Evolutionary conservation across 2,888 invertebrate genomes (phyloP).

Genomic region (Leistus spinibarbis): DNA sequence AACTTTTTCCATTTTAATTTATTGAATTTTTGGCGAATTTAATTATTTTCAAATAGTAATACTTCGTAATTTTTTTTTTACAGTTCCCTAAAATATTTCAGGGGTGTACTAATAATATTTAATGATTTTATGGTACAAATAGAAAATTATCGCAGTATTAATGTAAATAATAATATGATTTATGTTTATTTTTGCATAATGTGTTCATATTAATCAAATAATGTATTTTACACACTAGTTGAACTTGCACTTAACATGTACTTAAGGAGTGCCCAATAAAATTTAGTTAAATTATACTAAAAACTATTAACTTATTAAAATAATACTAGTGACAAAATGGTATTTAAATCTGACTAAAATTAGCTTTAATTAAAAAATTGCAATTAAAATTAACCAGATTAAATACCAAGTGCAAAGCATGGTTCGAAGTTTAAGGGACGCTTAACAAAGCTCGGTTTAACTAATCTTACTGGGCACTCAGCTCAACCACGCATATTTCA

Average conservation of each 20-base stretch:
- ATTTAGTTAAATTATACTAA: constrained; percentile 55
- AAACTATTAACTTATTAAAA: constrained; percentile 52
- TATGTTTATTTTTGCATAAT: constrained; percentile 26
- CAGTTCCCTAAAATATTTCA: too few species aligned
- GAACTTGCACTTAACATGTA: constrained; percentile 34
- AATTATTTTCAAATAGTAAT: too few species aligned
- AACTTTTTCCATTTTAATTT: too few species aligned
- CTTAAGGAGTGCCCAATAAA: constrained; percentile 58
- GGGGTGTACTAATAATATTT: too few species aligned
- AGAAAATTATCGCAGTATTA: not conserved
- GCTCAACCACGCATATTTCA: constrained; percentile 49
- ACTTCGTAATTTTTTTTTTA: too few species aligned
- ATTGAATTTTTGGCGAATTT: too few species aligned
- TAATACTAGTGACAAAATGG: constrained; percentile 43
- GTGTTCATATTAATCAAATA: constrained; percentile 25
- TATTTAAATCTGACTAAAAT: constrained; percentile 42
- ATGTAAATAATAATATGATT: constrained; percentile 17
- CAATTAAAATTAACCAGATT: constrained; percentile 31
- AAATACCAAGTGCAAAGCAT: constrained; percentile 53
- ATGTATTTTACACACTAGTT: constrained; percentile 38
- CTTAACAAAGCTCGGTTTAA: constrained; percentile 41
- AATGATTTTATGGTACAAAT: too few species aligned
- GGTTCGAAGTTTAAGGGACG: constrained; percentile 53
- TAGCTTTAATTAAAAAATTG: constrained; percentile 29
- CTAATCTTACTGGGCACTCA: constrained; percentile 57